These are phyloP conservation scores for Triplophysa rosa DNA, from an alignment of 2,113 vertebrate genomes.

Conservation along the genomic window DNA sequence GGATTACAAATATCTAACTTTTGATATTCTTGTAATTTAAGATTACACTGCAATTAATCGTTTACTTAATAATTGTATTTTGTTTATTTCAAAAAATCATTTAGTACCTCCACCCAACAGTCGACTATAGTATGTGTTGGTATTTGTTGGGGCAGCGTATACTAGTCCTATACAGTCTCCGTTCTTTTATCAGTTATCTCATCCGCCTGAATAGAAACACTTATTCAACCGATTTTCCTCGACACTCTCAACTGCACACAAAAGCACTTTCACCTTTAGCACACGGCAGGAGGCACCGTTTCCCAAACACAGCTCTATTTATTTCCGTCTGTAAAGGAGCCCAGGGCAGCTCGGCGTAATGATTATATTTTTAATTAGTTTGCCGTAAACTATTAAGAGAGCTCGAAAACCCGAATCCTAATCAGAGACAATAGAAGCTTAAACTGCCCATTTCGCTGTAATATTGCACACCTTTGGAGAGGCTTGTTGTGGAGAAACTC, in stretches of 20 bases:
- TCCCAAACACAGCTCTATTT: conserved; percentile 31
- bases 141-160: neutral
- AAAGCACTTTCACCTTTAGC: conserved; percentile 44
- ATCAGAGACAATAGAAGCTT: conserved; percentile 34
- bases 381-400: conserved; percentile 46
- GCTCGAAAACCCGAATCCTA: conserved; percentile 40
- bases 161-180: neutral
- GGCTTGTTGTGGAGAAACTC: conserved; percentile 39
- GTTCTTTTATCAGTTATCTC: conserved; percentile 5
- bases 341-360: conserved; percentile 40
- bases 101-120: too few species aligned
- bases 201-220: conserved; percentile 27
- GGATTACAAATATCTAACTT: neutral
- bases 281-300: conserved; percentile 1
- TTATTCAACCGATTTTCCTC: conserved; percentile 13
- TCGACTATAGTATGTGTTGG: neutral
- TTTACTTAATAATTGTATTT: too few species aligned
- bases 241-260: conserved; percentile 31
- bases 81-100: too few species aligned
- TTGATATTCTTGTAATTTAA: neutral
- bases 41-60: neutral
- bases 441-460: conserved; percentile 35
- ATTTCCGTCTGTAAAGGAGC: conserved; percentile 38
- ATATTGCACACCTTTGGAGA: conserved; percentile 35
- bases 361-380: conserved; percentile 46